A percentile compares a stretch with the other conserved stretches of the same genome.
These are phyloP conservation scores for Platanista minor DNA, from an alignment of 2,113 vertebrate genomes.

Conservation along the genomic window DNA sequence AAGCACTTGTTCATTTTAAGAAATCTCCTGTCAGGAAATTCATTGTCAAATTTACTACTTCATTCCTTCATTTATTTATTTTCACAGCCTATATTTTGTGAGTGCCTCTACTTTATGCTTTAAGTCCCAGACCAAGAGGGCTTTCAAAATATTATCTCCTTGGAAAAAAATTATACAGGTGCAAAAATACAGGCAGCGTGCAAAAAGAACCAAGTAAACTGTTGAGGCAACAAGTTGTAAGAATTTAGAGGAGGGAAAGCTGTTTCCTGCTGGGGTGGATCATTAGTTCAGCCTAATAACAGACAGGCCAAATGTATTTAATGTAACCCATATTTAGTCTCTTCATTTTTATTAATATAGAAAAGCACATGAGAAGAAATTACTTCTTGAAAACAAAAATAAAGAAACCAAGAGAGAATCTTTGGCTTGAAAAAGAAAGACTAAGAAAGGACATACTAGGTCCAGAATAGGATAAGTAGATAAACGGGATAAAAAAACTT, in stretches of 20 bases:
- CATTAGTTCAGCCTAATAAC: not conserved
- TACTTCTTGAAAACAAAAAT: not conserved
- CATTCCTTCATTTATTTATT: not conserved
- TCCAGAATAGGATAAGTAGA: not conserved
- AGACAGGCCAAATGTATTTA: not conserved
- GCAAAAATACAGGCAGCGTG: not conserved
- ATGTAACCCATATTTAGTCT: not conserved
- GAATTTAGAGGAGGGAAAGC: not conserved
- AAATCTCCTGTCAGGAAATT: not conserved
- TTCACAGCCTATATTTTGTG: not conserved
- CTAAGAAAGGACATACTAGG: not conserved
- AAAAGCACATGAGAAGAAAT: constrained; percentile 1
- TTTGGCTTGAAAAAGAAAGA: not conserved
- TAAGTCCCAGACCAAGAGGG: not conserved
- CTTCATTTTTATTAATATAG: constrained; percentile 15
- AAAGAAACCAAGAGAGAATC: not conserved
- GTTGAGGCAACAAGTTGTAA: not conserved
- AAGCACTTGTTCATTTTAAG: not conserved
- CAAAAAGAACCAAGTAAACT: not conserved
- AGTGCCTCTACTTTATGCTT: not conserved
- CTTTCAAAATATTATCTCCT: not conserved
- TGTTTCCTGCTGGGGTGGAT: not conserved
- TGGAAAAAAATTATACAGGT: not conserved
- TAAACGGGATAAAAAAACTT: not conserved
- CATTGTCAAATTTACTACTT: not conserved